These are phyloP conservation scores for Temnothorax rugatulus DNA, from an alignment of 2,888 invertebrate species.

Conservation along the genomic window DNA sequence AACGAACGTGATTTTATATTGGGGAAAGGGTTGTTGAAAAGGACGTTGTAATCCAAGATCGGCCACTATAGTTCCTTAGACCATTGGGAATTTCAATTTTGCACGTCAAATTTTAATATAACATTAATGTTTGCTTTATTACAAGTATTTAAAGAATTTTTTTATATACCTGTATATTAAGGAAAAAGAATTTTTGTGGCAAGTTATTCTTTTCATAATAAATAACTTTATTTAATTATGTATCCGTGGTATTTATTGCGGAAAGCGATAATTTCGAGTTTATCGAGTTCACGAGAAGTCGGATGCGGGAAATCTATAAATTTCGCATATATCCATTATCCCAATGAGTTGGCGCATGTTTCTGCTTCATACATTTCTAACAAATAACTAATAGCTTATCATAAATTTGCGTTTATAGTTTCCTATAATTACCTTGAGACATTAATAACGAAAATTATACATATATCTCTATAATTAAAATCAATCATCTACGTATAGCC, in stretches of 20 bases:
- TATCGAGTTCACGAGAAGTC: not conserved
- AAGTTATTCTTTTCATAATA: not conserved
- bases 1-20: constrained; percentile 24
- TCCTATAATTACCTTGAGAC: not conserved
- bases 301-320: constrained; percentile 9
- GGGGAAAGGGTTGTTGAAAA: not conserved
- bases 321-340: constrained; percentile 30
- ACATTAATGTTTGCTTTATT: not conserved
- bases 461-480: not conserved
- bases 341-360: constrained; percentile 1
- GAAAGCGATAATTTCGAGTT: constrained; percentile 22
- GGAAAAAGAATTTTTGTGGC: not conserved
- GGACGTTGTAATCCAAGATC: not conserved
- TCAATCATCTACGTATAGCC: not conserved
- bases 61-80: too few relatives aligned
- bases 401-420: not conserved
- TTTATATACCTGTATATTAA: not conserved
- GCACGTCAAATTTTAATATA: not conserved
- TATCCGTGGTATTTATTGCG: not conserved
- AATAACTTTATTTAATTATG: constrained; percentile 16
- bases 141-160: not conserved
- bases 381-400: not conserved
- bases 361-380: not conserved
- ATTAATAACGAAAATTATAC: not conserved
- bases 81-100: not conserved